Base-by-base conservation (phyloP, 2,797 vertebrate genomes). In the Rhinatrema bivittatum region DNA sequence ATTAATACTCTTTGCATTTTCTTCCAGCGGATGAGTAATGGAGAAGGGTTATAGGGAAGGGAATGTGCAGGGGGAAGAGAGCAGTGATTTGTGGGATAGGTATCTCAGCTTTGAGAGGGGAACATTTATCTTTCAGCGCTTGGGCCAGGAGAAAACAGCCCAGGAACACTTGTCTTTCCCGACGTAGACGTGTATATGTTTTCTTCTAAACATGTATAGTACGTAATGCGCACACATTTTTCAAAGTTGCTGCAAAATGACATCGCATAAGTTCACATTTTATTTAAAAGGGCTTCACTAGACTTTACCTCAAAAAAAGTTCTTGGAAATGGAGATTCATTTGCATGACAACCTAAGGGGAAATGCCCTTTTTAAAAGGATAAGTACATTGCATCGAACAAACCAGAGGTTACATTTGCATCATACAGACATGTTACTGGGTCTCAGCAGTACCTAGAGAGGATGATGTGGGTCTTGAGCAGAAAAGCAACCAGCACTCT, bases 1-100 rank as follows among this genome's bases (percentile, higher is more conserved):
- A 90, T 84, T 72, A 81, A 83, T 82, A 78, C 82, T 86, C 84
- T 89, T 82, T 84, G 85, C 74, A 69, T 81, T 89, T 84, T 78
- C 84, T 72, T 75, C 65, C 71, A 81, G 82, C 78, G 88, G 87
- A 87, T 93, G 91, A 93, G 79, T 90, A 87, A 93, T 91, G 85
- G 86, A 83, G 72, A 72, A 70, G 68, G 81, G 74, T 53, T 60
- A 58, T 70, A 75, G 66, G 60, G 72, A 68, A 48, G 72, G 80
- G 78, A 75, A 79, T 81, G 78, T 64, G 76, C 64, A 70, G 74
- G 71, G 74, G 66, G 66, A 45, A 56, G 79, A 71, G 65, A 77
- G 77, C 65, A 56, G 81, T 89, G 90, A 91, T 94, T 90, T 91
- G 88, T 90, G 77, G 85, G 81, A 67, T 86, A 73, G 83, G 85